Base-by-base conservation (phyloP, 2,888 invertebrate genomes). In the Seladonia tumulorum region DNA sequence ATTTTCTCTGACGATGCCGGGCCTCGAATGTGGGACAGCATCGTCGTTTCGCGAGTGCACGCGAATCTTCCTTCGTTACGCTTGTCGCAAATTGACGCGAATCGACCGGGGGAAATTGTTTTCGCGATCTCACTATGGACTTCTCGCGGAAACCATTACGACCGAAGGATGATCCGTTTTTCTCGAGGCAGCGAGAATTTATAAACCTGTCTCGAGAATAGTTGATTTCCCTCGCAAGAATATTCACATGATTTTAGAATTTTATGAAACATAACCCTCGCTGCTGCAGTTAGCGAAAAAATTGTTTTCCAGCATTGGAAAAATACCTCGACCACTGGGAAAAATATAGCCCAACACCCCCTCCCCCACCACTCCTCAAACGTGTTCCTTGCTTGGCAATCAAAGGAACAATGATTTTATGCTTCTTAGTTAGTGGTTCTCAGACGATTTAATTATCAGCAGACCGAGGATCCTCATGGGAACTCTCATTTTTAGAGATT, bases 1-100 rank as follows among this genome's bases (percentile, higher is more conserved):
- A 79, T 86, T 86, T 89, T 88, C 89, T 81, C 89, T 66, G 66
- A 8, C 22, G 76, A 76, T 22, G 49, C 18, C 35, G 10, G 5
- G 16, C 66, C 18, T 8, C 47, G 25, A 22, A 71, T 45, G n/a
- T 76, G 49, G 72, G 14, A 73, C 66, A 49, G n/a, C 25, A 10
- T 7, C 16, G 42, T 5, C 16, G 49, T 42, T 72, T 70, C 77
- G 49, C 68, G 18, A 12, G 7, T 29, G 42, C 14, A 10, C 35
- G 45, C 63, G 73, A 45, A 73, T 39, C 35, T 63, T 39, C 35
- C 22, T 18, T 25, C 10, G 29, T 29, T 47, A n/a, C 18, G 53
- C 29, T 7, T 5, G 45, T 7, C 22, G n/a, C 45, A 57, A 70
- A 57, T 76, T 45, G n/a, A 29, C 2, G 12, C 42, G 3, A 53